Conservation (phyloP, 2,797 vertebrate species). For the Coracias cyanogaster region DNA sequence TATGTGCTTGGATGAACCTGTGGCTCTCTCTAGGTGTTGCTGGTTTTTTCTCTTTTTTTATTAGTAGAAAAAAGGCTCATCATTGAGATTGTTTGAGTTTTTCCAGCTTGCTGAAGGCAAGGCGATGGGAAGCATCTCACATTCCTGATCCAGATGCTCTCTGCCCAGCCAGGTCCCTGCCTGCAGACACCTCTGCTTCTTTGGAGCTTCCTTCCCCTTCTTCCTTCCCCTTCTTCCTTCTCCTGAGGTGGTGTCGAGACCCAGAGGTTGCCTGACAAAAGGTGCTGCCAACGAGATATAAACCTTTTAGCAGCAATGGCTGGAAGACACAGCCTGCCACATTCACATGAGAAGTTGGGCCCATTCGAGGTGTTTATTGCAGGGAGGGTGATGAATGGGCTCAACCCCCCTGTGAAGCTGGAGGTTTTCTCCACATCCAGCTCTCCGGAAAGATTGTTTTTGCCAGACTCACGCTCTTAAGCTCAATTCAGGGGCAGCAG, state of each 20-base stretch:
- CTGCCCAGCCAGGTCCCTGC: background rate
- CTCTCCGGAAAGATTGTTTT: background rate
- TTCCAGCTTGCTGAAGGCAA: background rate
- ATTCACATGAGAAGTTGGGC: background rate
- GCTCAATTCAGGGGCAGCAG: background rate
- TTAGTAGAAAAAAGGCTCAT: too few species aligned
- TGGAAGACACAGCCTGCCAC: background rate
- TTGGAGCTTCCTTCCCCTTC: background rate
- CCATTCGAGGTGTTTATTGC: background rate
- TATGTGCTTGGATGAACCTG: fast-evolving
- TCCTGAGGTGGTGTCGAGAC: background rate
- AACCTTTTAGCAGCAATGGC: background rate
- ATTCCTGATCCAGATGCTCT: fast-evolving
- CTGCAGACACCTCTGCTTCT: background rate
- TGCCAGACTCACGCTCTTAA: background rate
- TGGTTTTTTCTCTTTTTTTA: background rate
- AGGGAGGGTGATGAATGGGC: background rate
- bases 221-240: background rate
- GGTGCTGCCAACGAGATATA: background rate
- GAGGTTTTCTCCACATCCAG: background rate
- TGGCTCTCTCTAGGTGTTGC: background rate
- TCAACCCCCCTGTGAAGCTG: background rate
- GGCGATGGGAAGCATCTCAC: fast-evolving
- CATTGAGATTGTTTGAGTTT: background rate
- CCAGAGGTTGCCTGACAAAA: background rate